A percentile compares a stretch with the other conserved stretches of the same genome.
Conservation (phyloP, 2,113 vertebrate genomes). For the Nicator chloris region DNA sequence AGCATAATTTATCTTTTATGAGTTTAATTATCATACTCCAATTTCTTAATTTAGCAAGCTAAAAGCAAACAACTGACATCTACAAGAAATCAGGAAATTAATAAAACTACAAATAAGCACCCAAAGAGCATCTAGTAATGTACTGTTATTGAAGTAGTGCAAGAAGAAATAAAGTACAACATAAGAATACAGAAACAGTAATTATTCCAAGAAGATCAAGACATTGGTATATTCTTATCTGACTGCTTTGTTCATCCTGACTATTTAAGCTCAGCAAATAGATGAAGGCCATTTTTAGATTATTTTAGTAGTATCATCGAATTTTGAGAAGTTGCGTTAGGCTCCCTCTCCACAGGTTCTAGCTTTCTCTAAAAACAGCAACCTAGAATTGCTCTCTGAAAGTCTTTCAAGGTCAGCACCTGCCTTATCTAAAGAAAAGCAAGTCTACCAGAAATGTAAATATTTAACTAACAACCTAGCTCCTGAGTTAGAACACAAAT, state of each 20-base stretch:
- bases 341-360: background rate
- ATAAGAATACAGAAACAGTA: background rate
- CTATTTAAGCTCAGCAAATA: background rate
- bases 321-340: background rate
- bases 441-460: constrained; percentile 1
- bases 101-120: background rate
- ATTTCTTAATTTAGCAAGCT: background rate
- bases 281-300: background rate
- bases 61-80: background rate
- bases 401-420: background rate
- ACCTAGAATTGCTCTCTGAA: background rate
- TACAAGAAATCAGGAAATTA: background rate
- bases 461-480: background rate
- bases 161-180: background rate
- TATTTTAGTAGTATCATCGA: background rate
- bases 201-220: background rate
- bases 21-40: background rate
- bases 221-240: background rate
- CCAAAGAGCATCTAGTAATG: background rate
- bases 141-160: background rate
- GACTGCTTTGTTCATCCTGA: background rate
- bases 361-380: background rate
- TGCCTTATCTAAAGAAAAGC: constrained; percentile 3
- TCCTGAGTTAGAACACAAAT: background rate
- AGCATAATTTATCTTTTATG: background rate